phyloP scores from a whole-genome alignment of 2,888 invertebrate species.

The Trichopria drosophilae region DNA sequence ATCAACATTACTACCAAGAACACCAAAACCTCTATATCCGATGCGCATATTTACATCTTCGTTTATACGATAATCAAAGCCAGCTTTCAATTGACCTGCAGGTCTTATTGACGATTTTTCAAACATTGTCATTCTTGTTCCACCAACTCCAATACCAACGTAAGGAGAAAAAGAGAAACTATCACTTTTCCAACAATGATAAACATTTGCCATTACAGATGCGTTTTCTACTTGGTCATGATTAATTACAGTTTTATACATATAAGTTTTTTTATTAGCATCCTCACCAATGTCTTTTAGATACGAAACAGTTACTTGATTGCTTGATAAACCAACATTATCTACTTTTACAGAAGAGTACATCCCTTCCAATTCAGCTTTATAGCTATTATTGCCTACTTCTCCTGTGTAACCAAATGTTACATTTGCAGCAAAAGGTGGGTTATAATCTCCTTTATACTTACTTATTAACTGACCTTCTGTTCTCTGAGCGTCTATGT shows the following conservation, averaged over 20 bases:
- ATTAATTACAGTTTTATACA: too few relatives aligned
- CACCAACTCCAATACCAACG: too few relatives aligned
- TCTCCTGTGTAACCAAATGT: constrained; percentile 14
- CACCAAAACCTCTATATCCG: constrained; percentile 19
- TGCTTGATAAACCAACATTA: constrained; percentile 17
- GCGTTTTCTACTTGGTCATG: too few relatives aligned
- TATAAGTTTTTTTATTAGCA: too few relatives aligned
- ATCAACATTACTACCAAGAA: constrained; percentile 5
- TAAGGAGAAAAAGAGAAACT: too few relatives aligned
- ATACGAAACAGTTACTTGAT: constrained; percentile 9
- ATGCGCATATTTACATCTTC: constrained; percentile 18
- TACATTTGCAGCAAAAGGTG: constrained; percentile 20
- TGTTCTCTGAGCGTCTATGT: constrained; percentile 12
- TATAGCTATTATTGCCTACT: constrained; percentile 10
- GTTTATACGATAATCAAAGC: constrained; percentile 16
- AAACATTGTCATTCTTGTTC: too few relatives aligned
- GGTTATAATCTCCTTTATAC: constrained; percentile 19
- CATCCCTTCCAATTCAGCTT: constrained; percentile 17
- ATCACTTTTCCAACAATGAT: too few relatives aligned
- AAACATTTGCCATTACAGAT: too few relatives aligned
- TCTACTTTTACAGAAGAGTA: constrained; percentile 18
- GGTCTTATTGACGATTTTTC: constrained; percentile 17
- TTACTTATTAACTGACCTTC: constrained; percentile 13
- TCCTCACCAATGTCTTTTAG: constrained; percentile 1
- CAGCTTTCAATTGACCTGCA: constrained; percentile 18